Conservation (phyloP, 2,797 vertebrate genomes). For the Florisuga fusca region DNA sequence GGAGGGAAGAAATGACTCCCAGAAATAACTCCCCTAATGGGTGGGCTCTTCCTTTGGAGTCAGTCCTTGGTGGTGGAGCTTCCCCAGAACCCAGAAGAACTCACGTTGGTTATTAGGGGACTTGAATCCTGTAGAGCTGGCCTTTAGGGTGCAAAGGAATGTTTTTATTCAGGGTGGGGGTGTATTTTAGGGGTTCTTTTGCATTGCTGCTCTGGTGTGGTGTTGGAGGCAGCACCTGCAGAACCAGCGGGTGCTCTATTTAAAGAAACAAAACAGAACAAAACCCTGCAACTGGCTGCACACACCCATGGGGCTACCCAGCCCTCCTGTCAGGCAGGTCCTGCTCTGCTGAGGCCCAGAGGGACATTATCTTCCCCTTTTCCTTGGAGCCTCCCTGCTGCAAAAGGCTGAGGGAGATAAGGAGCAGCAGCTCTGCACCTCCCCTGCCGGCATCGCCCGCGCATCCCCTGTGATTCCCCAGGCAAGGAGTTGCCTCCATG, state of each 20-base stretch:
- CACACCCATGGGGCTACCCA: background rate
- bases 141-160: background rate
- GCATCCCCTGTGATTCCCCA: background rate
- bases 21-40: too few species aligned
- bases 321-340: background rate
- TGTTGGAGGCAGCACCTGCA: background rate
- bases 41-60: background rate
- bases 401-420: background rate
- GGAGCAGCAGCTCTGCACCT: background rate
- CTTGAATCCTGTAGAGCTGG: rapidly evolving
- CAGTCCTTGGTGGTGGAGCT: background rate
- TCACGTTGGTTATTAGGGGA: rapidly evolving
- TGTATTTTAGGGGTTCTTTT: background rate
- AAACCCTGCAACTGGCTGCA: background rate
- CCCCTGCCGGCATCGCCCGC: background rate
- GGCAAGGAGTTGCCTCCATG: background rate
- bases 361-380: background rate
- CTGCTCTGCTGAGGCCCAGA: background rate
- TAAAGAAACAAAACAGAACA: background rate
- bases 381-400: background rate
- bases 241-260: background rate
- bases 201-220: background rate
- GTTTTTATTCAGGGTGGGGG: background rate
- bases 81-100: background rate
- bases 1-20: background rate